A percentile compares a stretch with the other conserved stretches of the same genome.
phyloP scores from a whole-genome alignment of 2,113 vertebrate genomes.

The Stegastes partitus region DNA sequence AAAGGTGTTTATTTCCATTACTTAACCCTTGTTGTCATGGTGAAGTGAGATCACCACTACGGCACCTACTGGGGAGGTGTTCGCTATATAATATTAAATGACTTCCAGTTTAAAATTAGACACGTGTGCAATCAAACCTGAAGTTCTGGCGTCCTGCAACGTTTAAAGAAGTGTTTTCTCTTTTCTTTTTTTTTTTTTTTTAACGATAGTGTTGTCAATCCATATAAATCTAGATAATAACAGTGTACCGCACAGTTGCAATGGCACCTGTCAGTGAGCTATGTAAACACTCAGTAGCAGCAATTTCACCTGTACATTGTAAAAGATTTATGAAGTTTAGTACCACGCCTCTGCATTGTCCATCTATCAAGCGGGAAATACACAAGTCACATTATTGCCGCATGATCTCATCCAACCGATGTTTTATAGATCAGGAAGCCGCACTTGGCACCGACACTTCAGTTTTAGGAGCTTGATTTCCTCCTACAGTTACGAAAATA shows the following conservation, averaged over 20 bases:
- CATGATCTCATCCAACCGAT: neutral
- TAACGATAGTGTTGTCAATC: neutral
- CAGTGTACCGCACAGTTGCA: neutral
- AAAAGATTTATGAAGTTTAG: conserved; percentile 17
- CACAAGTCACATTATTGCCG: neutral
- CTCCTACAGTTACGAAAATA: neutral
- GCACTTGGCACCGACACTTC: neutral
- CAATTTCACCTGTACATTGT: neutral
- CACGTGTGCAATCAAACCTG: neutral
- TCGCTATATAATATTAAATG: neutral
- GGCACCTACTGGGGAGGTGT: neutral
- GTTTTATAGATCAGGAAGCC: conserved; percentile 14
- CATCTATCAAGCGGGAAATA: neutral
- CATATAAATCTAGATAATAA: conserved; percentile 49
- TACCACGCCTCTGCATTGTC: neutral
- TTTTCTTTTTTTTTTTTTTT: too few species aligned
- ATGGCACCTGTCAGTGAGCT: conserved; percentile 26
- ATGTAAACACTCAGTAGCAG: neutral
- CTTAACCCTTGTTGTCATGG: too few species aligned
- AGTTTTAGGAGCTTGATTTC: neutral
- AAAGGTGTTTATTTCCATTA: neutral
- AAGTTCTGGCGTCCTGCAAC: neutral
- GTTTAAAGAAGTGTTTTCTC: conserved; percentile 32
- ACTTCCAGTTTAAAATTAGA: neutral
- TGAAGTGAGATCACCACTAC: too few species aligned